Percentiles rank a stretch among this genome's conserved stretches.
phyloP scores from a whole-genome alignment of 2,797 vertebrate species.

The Caiman crocodilus region DNA sequence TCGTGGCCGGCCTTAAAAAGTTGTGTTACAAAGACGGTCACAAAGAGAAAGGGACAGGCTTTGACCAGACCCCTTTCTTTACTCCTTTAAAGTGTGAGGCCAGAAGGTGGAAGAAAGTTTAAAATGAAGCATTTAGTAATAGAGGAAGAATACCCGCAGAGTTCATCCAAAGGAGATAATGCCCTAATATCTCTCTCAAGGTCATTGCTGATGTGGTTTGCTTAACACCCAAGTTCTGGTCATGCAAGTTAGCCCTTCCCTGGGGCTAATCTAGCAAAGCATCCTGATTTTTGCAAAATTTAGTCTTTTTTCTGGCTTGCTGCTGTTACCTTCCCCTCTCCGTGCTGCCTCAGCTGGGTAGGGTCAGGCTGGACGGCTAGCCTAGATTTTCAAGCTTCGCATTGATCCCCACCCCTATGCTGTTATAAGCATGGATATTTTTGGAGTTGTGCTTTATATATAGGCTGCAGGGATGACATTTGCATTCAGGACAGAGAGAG shows the following conservation, averaged over 20 bases:
- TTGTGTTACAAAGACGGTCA: background rate
- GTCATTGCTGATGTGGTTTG: background rate
- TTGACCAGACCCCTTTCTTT: background rate
- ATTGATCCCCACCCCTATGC: background rate
- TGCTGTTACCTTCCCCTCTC: accelerated
- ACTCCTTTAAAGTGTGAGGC: background rate
- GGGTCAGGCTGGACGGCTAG: background rate
- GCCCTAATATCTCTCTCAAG: background rate
- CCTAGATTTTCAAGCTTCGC: background rate
- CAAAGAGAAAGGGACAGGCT: background rate
- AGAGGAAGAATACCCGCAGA: constrained; percentile 37
- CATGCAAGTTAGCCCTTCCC: background rate
- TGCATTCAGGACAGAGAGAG: background rate
- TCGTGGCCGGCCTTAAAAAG: background rate
- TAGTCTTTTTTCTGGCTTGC: background rate
- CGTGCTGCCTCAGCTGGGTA: background rate
- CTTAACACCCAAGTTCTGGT: background rate
- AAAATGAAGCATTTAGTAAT: constrained; percentile 55
- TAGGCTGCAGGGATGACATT: background rate
- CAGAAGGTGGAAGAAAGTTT: constrained; percentile 20
- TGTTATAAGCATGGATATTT: background rate
- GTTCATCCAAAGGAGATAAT: background rate
- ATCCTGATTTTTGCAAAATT: background rate
- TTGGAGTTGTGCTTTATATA: background rate
- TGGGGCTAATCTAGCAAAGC: background rate